A percentile compares a stretch with the other conserved stretches of the same genome.
Evolutionary conservation across 2,888 invertebrate species (phyloP).

Genomic region (Dryobota labecula): DNA sequence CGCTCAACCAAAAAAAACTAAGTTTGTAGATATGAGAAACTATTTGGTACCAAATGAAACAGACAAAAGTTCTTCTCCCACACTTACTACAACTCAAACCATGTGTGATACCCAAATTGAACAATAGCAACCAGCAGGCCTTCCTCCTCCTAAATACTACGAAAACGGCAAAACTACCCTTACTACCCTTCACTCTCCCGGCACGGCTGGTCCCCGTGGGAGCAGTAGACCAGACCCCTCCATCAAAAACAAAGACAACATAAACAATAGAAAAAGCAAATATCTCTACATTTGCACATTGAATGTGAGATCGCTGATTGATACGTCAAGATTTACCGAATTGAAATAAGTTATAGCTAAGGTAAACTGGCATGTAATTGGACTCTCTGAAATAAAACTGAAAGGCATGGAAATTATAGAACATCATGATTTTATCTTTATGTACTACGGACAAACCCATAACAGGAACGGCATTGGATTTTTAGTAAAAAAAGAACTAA

Average conservation of each 20-base stretch:
- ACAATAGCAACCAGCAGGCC: slow-evolving; percentile 4
- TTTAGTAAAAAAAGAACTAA: slow-evolving; percentile 4
- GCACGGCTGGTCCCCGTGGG: slow-evolving; percentile 8
- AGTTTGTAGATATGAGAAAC: too few relatives aligned
- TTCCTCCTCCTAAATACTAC: too few relatives aligned
- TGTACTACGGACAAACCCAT: slow-evolving; percentile 7
- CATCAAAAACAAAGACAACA: background rate
- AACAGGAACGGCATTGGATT: slow-evolving; percentile 15
- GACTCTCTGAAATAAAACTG: background rate
- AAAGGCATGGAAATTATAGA: background rate
- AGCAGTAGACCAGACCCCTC: slow-evolving; percentile 17
- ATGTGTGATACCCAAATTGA: background rate
- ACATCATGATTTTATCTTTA: background rate
- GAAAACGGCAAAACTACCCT: too few relatives aligned
- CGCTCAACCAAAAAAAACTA: too few relatives aligned
- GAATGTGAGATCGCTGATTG: slow-evolving; percentile 10
- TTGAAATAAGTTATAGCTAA: background rate
- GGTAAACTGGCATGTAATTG: background rate
- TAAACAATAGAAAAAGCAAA: slow-evolving; percentile 7
- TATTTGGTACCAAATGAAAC: too few relatives aligned
- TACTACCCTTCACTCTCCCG: slow-evolving; percentile 3
- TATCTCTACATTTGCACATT: slow-evolving; percentile 7
- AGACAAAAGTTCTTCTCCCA: too few relatives aligned
- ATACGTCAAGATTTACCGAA: background rate
- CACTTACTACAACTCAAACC: background rate